Conservation (phyloP, 53 echinoderm and acorn worm species). For the Actinopyga echinites region DNA sequence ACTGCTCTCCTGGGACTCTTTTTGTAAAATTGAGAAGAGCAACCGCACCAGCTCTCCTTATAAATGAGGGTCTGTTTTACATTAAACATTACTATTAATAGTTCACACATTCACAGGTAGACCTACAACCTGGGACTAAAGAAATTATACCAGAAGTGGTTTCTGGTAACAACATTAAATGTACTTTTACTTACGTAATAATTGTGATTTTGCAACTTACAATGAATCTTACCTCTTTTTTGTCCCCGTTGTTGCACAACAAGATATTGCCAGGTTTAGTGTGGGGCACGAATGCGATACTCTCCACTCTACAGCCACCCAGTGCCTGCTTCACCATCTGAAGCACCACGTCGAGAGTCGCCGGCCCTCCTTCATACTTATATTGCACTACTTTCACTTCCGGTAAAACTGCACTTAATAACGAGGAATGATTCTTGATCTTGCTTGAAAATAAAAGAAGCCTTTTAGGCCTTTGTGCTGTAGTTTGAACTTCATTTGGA, state of each 20-base stretch:
- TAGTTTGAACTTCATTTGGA: background rate
- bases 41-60: no score
- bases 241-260: slow-evolving; percentile 81
- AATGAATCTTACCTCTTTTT: slow-evolving; percentile 88
- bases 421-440: slow-evolving; percentile 77
- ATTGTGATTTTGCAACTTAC: no score
- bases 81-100: no score
- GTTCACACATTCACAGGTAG: no score
- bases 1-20: no score
- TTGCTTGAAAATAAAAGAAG: slow-evolving; percentile 86
- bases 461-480: slow-evolving; percentile 47
- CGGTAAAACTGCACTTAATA: slow-evolving; percentile 72
- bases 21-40: no score
- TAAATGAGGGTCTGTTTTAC: no score
- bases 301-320: slow-evolving; percentile 68
- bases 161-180: background rate
- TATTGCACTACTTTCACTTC: slow-evolving; percentile 92
- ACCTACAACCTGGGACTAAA: no score
- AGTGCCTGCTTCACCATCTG: slow-evolving; percentile 70
- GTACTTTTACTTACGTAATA: background rate
- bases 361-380: slow-evolving; percentile 77
- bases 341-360: slow-evolving; percentile 63
- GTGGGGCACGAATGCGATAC: slow-evolving; percentile 86
- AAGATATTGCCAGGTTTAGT: slow-evolving; percentile 89
- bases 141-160: background rate